These are phyloP conservation scores for Asarcornis scutulata DNA, from an alignment of 2,113 vertebrate species.

Conservation along the genomic window DNA sequence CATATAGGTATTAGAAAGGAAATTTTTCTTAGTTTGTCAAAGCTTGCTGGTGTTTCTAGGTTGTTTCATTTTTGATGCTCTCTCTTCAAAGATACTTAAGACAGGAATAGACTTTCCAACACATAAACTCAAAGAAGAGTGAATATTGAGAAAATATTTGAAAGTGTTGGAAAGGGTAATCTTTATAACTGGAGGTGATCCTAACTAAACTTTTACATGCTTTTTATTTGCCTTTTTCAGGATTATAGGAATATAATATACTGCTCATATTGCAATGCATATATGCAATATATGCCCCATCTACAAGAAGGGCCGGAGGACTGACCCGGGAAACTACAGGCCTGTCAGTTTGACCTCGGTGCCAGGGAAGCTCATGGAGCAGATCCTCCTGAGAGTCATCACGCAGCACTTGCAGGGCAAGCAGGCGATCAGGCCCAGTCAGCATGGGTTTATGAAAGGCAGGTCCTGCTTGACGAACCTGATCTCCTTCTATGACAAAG, in stretches of 20 bases:
- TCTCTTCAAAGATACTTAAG: slow-evolving; percentile 57
- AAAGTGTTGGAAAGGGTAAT: slow-evolving; percentile 16
- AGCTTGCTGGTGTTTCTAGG: background rate
- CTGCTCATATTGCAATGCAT: background rate
- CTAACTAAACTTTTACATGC: background rate
- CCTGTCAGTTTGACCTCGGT: too few relatives aligned
- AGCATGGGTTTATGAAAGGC: too few relatives aligned
- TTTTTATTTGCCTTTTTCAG: background rate
- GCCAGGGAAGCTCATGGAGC: too few relatives aligned
- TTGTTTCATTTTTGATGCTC: slow-evolving; percentile 15
- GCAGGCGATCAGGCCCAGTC: too few relatives aligned
- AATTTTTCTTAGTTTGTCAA: slow-evolving; percentile 37
- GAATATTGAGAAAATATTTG: slow-evolving; percentile 68
- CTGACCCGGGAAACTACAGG: too few relatives aligned
- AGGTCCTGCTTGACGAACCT: too few relatives aligned
- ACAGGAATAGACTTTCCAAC: background rate
- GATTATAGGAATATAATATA: background rate
- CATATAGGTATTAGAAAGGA: slow-evolving; percentile 38
- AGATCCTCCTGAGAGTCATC: too few relatives aligned
- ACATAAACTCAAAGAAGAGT: slow-evolving; percentile 24
- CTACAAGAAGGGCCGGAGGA: too few relatives aligned
- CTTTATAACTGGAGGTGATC: slow-evolving; percentile 11
- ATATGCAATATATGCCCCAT: too few relatives aligned
- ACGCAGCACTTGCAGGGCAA: too few relatives aligned
- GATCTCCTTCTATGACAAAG: too few relatives aligned